These are phyloP conservation scores for Pseudopodoces humilis DNA, from an alignment of 2,113 vertebrate species.

Conservation along the genomic window DNA sequence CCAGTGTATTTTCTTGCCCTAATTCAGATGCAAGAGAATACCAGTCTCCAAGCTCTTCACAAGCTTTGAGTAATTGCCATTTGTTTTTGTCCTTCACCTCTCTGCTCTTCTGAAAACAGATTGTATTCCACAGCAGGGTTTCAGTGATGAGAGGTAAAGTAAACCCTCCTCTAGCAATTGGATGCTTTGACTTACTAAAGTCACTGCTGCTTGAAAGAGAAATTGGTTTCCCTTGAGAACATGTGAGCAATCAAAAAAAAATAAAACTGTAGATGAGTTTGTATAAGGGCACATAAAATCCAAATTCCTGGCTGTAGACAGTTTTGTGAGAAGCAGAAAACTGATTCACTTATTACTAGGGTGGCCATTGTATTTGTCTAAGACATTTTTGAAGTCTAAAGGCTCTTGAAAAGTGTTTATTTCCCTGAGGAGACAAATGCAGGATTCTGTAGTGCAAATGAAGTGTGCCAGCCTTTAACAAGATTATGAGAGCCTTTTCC, in stretches of 20 bases:
- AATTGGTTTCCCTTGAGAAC: constrained; percentile 53
- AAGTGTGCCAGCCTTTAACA: constrained; percentile 26
- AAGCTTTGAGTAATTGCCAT: constrained; percentile 12
- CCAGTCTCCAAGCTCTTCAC: constrained; percentile 1
- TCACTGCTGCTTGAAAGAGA: constrained; percentile 38
- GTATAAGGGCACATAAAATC: constrained; percentile 28
- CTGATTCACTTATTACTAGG: not conserved
- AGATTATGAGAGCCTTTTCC: constrained; percentile 44
- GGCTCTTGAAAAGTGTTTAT: constrained; percentile 42
- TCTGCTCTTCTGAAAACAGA: constrained; percentile 18
- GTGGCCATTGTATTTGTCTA: constrained; percentile 41
- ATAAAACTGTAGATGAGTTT: not conserved
- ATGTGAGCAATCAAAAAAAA: constrained; percentile 21
- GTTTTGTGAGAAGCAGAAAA: constrained; percentile 12
- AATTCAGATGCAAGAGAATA: constrained; percentile 8
- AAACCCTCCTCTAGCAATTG: constrained; percentile 30
- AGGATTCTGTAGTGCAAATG: constrained; percentile 12
- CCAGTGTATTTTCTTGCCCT: not conserved
- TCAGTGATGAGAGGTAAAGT: constrained; percentile 30
- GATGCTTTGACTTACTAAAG: constrained; percentile 40
- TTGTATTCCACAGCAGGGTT: constrained; percentile 39
- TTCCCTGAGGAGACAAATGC: constrained; percentile 45
- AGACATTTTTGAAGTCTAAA: constrained; percentile 39
- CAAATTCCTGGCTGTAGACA: not conserved
- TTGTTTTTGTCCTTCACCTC: constrained; percentile 52